These are phyloP conservation scores for Gerris lacustris DNA, from an alignment of 2,888 invertebrate genomes.

Conservation along the genomic window DNA sequence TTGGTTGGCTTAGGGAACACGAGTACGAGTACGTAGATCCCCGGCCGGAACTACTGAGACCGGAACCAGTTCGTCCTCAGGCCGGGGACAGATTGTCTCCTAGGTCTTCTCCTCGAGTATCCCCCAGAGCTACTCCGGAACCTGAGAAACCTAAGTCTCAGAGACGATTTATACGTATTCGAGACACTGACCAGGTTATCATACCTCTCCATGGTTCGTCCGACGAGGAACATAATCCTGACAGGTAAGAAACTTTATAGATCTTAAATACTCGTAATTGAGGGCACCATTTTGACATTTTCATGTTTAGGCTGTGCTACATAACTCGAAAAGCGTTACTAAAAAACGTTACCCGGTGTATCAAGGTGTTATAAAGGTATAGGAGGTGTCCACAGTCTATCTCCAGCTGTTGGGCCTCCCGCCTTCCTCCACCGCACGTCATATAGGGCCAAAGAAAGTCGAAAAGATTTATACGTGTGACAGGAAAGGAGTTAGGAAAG, in stretches of 20 bases:
- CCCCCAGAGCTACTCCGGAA: constrained; percentile 30
- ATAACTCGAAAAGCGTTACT: no score
- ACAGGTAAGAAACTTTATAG: constrained; percentile 15
- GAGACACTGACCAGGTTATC: constrained; percentile 24
- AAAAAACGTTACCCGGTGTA: no score
- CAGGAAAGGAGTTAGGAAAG: no score
- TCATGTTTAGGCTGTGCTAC: no score
- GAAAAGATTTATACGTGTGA: no score
- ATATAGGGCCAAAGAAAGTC: no score
- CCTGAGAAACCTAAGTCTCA: constrained; percentile 6
- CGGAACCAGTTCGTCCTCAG: constrained; percentile 35
- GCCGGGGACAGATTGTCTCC: constrained; percentile 18
- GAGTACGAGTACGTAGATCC: constrained; percentile 82
- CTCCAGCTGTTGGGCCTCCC: no score
- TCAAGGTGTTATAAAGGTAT: no score
- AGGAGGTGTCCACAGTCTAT: no score
- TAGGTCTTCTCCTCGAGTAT: constrained; percentile 36
- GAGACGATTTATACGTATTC: constrained; percentile 18
- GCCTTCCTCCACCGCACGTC: no score
- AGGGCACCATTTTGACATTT: no score
- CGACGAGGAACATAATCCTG: constrained; percentile 25
- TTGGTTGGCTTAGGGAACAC: constrained; percentile 62
- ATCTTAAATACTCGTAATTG: background rate
- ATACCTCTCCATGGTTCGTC: constrained; percentile 28
- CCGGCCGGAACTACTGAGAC: constrained; percentile 42